Percentiles rank a stretch among this genome's conserved stretches.
Conservation (phyloP, 37 sponge, comb jelly and placozoan species). For the Diacarnus erythraeanus region DNA sequence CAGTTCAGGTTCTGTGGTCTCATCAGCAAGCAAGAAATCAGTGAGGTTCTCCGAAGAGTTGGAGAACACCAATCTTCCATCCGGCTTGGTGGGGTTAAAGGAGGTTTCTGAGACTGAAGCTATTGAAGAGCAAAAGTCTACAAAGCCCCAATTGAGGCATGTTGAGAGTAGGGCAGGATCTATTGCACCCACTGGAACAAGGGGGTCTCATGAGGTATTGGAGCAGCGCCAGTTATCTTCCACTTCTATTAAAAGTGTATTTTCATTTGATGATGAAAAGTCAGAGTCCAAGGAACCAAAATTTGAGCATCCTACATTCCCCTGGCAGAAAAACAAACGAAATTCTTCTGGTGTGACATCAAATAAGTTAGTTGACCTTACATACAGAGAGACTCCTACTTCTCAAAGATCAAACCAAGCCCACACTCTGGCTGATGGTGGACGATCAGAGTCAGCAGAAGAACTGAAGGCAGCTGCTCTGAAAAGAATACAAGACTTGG, state of each 20-base stretch:
- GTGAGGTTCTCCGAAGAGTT: slow-evolving; percentile 56
- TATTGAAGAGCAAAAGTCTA: too few relatives aligned
- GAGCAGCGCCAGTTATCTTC: neutral
- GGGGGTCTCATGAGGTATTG: neutral
- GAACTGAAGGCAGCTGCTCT: neutral
- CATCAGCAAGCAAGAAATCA: slow-evolving; percentile 33
- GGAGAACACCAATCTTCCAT: slow-evolving; percentile 21
- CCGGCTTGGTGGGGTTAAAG: neutral
- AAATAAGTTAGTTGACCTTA: neutral
- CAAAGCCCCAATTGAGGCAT: too few relatives aligned
- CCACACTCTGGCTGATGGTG: neutral
- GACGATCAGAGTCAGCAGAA: neutral
- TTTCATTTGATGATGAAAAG: neutral
- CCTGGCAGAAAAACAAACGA: slow-evolving; percentile 28
- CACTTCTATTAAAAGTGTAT: neutral
- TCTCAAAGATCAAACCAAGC: neutral
- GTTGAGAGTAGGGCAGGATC: neutral
- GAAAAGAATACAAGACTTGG: slow-evolving; percentile 14
- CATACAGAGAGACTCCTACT: neutral
- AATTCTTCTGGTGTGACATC: neutral
- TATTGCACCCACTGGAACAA: neutral
- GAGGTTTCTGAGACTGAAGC: too few relatives aligned
- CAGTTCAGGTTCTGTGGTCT: neutral
- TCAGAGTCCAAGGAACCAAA: neutral
- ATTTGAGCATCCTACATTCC: slow-evolving; percentile 38